These are phyloP conservation scores for Okamejei kenojei DNA, from an alignment of 2,797 vertebrate species.

Conservation along the genomic window DNA sequence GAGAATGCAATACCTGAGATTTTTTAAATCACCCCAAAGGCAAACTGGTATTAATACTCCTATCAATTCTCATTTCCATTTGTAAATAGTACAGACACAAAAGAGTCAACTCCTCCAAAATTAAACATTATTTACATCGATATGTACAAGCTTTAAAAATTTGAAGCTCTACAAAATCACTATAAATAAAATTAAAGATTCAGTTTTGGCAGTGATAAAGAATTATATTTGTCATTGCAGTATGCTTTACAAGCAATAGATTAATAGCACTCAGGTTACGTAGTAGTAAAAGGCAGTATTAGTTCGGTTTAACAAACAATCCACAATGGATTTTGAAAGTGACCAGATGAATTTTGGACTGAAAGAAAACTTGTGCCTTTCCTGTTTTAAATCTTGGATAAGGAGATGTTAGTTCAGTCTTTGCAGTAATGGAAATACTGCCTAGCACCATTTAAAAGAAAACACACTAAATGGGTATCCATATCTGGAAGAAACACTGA, in stretches of 20 bases:
- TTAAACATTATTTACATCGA: slow-evolving; percentile 33
- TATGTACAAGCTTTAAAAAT: slow-evolving; percentile 32
- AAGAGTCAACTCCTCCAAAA: neutral
- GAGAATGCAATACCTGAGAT: slow-evolving; percentile 30
- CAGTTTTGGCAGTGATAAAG: neutral
- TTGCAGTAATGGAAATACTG: neutral
- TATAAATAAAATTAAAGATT: slow-evolving; percentile 32
- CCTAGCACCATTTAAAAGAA: neutral
- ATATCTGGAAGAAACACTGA: neutral
- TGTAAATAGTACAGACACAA: slow-evolving; percentile 16
- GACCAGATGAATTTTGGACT: neutral
- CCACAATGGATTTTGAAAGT: too few relatives aligned
- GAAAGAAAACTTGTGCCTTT: neutral
- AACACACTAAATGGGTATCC: neutral
- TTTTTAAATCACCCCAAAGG: neutral
- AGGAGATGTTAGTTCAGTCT: neutral
- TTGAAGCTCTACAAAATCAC: slow-evolving; percentile 11
- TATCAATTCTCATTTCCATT: neutral
- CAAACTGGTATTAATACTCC: neutral
- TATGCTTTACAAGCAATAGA: slow-evolving; percentile 18
- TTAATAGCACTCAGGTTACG: neutral
- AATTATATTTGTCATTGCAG: neutral
- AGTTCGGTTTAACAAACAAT: neutral
- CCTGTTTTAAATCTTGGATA: neutral
- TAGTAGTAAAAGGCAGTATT: neutral